phyloP scores from a whole-genome alignment of 2,113 vertebrate species.

The Gnathonemus longibarbis region DNA sequence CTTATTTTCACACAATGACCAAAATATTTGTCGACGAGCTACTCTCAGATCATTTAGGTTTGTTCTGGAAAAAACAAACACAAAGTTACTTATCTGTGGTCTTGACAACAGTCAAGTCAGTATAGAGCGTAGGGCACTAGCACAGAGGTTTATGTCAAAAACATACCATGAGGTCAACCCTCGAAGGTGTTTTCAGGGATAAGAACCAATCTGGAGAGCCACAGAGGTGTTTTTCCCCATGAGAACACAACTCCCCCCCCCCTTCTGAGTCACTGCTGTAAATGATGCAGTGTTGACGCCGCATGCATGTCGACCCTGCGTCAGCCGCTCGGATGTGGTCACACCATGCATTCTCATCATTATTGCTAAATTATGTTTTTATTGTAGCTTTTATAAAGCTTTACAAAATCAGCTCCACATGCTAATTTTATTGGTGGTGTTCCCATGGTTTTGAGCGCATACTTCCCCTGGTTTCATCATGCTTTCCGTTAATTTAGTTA shows the following conservation, averaged over 20 bases:
- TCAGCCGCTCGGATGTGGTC: not conserved
- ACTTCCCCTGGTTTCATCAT: not conserved
- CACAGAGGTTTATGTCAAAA: not conserved
- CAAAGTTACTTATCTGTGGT: not conserved
- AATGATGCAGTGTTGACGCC: not conserved
- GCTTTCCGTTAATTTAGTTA: conserved; percentile 17
- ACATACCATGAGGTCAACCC: not conserved
- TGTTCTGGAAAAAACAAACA: not conserved
- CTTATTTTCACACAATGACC: not conserved
- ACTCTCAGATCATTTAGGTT: not conserved
- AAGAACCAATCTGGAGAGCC: not conserved
- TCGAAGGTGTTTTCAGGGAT: not conserved
- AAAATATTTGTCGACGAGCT: not conserved
- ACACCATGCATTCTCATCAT: conserved; percentile 26
- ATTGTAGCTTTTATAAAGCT: conserved; percentile 12
- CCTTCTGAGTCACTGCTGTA: not conserved
- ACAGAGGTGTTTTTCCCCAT: not conserved
- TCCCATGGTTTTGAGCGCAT: conserved; percentile 9
- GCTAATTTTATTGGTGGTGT: conserved; percentile 22
- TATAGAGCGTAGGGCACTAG: not conserved
- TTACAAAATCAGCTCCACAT: conserved; percentile 21
- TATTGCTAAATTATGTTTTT: conserved; percentile 18
- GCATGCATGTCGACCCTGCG: not conserved
- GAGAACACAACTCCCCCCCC: not conserved
- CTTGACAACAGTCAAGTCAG: not conserved